These are phyloP conservation scores for Chloropsis cyanopogon DNA, from an alignment of 2,113 vertebrate genomes.

Conservation along the genomic window DNA sequence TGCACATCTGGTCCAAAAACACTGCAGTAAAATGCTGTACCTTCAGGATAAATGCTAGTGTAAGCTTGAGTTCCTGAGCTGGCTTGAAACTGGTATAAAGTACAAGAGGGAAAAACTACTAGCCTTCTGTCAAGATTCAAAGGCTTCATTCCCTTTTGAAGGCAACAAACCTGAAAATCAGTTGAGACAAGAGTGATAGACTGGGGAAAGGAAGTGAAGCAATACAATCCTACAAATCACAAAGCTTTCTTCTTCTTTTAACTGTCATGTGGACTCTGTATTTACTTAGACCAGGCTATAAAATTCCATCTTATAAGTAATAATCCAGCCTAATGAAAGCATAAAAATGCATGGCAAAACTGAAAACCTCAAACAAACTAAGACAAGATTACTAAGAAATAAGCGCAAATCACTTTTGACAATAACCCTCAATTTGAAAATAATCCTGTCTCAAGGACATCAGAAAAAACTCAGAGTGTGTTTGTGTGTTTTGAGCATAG, in stretches of 20 bases:
- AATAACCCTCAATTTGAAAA: not conserved
- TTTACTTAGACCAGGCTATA: not conserved
- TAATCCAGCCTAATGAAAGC: not conserved
- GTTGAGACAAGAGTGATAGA: not conserved
- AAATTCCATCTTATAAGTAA: not conserved
- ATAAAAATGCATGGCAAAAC: not conserved
- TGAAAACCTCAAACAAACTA: not conserved
- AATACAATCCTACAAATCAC: not conserved
- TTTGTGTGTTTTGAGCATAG: fast-evolving
- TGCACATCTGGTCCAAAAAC: not conserved
- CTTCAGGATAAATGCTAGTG: not conserved
- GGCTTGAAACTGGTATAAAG: not conserved
- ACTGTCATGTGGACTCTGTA: not conserved
- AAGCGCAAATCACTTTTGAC: not conserved
- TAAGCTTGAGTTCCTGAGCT: not conserved
- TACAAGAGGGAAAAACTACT: not conserved
- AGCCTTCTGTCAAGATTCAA: not conserved
- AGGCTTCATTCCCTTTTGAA: not conserved
- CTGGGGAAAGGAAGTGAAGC: fast-evolving
- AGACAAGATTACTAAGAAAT: not conserved
- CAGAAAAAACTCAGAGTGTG: not conserved
- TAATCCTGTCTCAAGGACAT: not conserved
- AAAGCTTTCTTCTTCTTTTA: not conserved
- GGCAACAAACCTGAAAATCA: not conserved
- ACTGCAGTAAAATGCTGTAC: not conserved